Base-by-base conservation (phyloP, 2,797 vertebrate species). In the Ceryle rudis region DNA sequence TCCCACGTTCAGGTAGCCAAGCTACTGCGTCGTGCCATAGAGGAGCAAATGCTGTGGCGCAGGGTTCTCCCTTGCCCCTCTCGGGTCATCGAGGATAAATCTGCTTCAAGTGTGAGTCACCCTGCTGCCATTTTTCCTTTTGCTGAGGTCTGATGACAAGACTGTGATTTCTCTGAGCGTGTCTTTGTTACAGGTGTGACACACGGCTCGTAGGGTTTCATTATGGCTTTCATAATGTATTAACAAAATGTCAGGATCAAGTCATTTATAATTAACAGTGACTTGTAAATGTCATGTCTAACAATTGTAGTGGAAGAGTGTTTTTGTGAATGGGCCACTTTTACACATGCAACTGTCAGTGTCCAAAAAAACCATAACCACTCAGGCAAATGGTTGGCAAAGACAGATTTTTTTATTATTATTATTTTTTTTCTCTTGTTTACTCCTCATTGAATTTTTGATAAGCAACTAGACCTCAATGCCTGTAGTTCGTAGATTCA, bases 131-230 rank as follows among this genome's bases (percentile, higher is more conserved):
- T 22, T 70, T 58, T n/a, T 29, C 52, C 61, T 55, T 81, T 83
- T 84, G 58, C 86, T 60, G 65, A 33, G 74, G 29, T 60, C 86
- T 85, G 86, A 17, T 90, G 93, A 71, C 89, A 92, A 62, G 82
- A 6, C 55, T 23, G 41, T 70, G 85, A 77, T 73, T 81, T 52
- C 89, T 75, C 87, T n/a, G 10, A 71, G 61, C 70, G 42, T 57
- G 35, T 79, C 81, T 81, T 85, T 73, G 88, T 82, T 82, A 20
- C 90, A 94, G 95, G 86, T 95, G 89, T 89, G 89, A 94, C 88
- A 93, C 46, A 8, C 33, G 18, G 64, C 73, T 90, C 73, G 1
- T 7, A 84, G 82, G 79, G 73, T 74, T 86, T 90, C 88, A 90
- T 92, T 92, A 70, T 21, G 75, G 79, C 66, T 95, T 86, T 94